Evolutionary conservation across 2,888 invertebrate genomes (phyloP).

Genomic region (Apodemia mormo): DNA sequence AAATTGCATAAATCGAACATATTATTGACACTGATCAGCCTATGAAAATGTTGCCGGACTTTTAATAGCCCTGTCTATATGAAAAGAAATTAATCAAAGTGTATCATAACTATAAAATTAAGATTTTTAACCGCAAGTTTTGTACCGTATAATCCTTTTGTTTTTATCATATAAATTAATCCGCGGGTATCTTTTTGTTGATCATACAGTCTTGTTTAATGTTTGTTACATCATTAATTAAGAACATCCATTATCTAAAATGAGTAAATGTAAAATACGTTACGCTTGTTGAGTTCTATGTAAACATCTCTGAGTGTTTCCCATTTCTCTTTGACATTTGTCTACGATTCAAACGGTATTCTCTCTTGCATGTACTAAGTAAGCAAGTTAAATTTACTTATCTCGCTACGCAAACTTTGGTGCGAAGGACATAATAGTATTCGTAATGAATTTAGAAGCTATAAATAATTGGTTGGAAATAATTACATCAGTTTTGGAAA

Average conservation of each 20-base stretch:
- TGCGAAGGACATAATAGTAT: constrained; percentile 17
- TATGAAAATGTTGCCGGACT: too few relatives aligned
- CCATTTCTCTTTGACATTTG: constrained; percentile 51
- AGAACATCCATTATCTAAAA: constrained; percentile 19
- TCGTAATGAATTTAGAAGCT: constrained; percentile 9
- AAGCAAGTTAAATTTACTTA: constrained; percentile 21
- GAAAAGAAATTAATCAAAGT: too few relatives aligned
- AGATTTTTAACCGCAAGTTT: too few relatives aligned
- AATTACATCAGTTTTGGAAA: constrained; percentile 6
- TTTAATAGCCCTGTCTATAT: too few relatives aligned
- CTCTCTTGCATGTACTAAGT: constrained; percentile 43
- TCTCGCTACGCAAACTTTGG: constrained; percentile 15
- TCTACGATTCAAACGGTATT: constrained; percentile 40
- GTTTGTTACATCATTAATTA: constrained; percentile 16
- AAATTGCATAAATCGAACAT: too few relatives aligned
- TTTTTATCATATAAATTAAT: too few relatives aligned
- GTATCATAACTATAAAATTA: too few relatives aligned
- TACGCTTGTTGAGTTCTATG: constrained; percentile 38
- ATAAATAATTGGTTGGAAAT: background rate
- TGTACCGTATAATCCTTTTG: too few relatives aligned
- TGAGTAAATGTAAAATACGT: constrained; percentile 22
- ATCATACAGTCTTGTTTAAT: background rate
- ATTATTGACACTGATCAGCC: too few relatives aligned
- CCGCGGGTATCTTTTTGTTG: too few relatives aligned
- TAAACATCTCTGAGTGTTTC: constrained; percentile 52